Base-by-base conservation (phyloP, 1,140 invertebrate species). In the Rhagoletis pomonella region DNA sequence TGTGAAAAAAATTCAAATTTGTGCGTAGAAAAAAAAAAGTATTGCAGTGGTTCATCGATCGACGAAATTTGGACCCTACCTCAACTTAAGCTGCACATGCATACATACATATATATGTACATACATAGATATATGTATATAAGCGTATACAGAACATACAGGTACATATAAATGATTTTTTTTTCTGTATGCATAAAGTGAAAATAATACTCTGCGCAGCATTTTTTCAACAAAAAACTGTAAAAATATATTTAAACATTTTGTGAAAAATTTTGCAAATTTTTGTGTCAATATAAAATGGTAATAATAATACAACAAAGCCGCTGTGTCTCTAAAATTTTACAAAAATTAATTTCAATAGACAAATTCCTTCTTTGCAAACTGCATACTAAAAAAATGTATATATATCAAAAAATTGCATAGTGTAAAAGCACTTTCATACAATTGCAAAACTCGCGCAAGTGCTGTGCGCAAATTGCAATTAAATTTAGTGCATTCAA, bases 51-150 rank as follows among this genome's bases (percentile, higher is more conserved):
- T 81, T 50, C 73, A 55, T 50, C 50, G 47, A 81, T 81, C 73
- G 67, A 47, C 42, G 67, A 39, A 6, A 10, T 50, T 81, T 19
- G 17, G 19, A 81, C 73, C 73, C 73, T 81, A 81, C 73, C 73
- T 81, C 73, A 81, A 81, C 44, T n/a, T n/a, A 81, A 14, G 17
- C 6, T 2, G 73, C 47, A 29, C 73, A 58, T 55, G 55, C 73
- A 50, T 6, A 65, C 9, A 29, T 1, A 55, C 44, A 1, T 12
- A n/a, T 3, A 47, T 10, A 55, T 81, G 2, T 81, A 10, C 47
- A 10, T 19, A 81, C 17, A 19, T 10, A 29, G 3, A 0, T 9
- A n/a, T 14, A 81, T 58, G 6, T 29, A n/a, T 14, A 62, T 62
- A 62, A 29, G 29, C 29, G 29, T 29, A 29, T 29, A 29, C 29